Percentiles rank a stretch among this genome's conserved stretches.
These are phyloP conservation scores for Anguilla marmorata DNA, from an alignment of 2,797 vertebrate genomes.

Conservation along the genomic window DNA sequence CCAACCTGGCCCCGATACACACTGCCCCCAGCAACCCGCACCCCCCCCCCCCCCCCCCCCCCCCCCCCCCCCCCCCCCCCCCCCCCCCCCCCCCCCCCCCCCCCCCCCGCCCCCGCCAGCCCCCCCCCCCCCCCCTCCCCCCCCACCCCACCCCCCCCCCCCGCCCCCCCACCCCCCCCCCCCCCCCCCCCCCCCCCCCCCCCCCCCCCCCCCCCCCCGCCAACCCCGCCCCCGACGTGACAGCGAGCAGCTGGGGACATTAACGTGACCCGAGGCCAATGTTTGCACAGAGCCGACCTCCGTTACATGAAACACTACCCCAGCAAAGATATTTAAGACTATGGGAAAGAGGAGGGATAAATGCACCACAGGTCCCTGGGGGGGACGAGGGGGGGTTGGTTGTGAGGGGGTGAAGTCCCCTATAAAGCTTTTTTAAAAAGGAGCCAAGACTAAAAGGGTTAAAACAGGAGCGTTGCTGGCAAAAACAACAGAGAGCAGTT, in stretches of 20 bases:
- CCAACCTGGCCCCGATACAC: background rate
- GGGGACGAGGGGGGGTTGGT: too few species aligned
- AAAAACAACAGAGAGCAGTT: too few species aligned
- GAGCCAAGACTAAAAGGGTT: background rate
- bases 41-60: background rate
- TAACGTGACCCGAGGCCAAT: conserved; percentile 23
- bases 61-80: background rate
- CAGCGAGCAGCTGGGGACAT: background rate
- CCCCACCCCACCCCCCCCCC: background rate
- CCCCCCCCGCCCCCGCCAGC: background rate
- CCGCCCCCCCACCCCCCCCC: background rate
- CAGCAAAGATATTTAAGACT: conserved; percentile 23
- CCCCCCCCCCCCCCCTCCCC: too few species aligned
- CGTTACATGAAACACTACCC: background rate
- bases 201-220: background rate
- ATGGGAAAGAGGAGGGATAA: conserved; percentile 12
- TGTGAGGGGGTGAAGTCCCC: too few species aligned
- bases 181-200: background rate
- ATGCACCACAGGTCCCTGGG: background rate
- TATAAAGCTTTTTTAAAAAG: background rate
- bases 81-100: background rate
- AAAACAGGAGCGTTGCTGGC: background rate
- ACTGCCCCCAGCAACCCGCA: background rate
- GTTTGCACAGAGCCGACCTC: conserved; percentile 20
- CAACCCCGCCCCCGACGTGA: background rate